These are phyloP conservation scores for Mnemiopsis leidyi DNA, from an alignment of 37 sponge, comb jelly and placozoan genomes.

Conservation along the genomic window DNA sequence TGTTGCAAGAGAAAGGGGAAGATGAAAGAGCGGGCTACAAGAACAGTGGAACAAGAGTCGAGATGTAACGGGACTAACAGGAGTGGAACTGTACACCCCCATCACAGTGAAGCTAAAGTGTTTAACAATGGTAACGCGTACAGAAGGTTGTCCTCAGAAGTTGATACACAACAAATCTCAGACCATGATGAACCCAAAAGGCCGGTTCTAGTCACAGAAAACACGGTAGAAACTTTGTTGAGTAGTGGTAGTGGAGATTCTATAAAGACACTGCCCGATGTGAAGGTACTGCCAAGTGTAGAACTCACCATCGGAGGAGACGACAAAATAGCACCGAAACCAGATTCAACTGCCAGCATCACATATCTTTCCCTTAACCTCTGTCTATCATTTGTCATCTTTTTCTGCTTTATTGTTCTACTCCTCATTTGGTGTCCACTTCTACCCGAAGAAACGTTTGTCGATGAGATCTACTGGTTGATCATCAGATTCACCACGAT, in stretches of 20 bases:
- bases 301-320: too few relatives aligned
- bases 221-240: not conserved
- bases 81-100: not conserved
- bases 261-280: not conserved
- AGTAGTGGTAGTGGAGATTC: not conserved
- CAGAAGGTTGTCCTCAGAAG: not conserved
- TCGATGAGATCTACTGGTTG: conserved; percentile 7
- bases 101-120: not conserved
- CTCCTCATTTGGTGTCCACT: not conserved
- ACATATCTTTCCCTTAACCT: too few relatives aligned
- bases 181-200: not conserved
- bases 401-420: too few relatives aligned
- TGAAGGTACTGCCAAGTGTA: not conserved
- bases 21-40: not conserved
- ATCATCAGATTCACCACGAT: not conserved
- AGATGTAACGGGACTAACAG: too few relatives aligned
- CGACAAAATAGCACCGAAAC: too few relatives aligned
- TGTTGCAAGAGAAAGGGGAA: not conserved
- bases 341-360: too few relatives aligned
- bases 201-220: not conserved
- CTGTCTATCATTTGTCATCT: too few relatives aligned
- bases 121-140: not conserved
- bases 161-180: not conserved
- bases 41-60: not conserved
- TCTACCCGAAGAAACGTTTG: not conserved